Conservation (phyloP, 2,113 vertebrate genomes). For the Acanthisitta chloris region DNA sequence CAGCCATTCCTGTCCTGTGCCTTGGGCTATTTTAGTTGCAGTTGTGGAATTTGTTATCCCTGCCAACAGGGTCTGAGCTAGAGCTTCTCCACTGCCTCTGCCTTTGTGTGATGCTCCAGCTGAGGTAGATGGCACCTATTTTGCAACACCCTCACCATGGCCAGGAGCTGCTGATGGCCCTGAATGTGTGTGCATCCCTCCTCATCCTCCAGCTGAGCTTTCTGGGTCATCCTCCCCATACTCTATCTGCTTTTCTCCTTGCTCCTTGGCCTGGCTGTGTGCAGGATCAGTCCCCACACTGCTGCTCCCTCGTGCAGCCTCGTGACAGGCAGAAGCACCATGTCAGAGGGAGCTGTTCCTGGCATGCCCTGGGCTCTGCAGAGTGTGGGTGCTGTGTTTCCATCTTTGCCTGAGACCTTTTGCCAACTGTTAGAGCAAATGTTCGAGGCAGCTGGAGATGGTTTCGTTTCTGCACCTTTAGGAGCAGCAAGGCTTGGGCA, state of each 20-base stretch:
- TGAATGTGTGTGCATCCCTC: neutral
- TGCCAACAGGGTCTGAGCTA: neutral
- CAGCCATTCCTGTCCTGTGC: neutral
- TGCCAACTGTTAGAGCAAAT: neutral
- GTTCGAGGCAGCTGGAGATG: neutral
- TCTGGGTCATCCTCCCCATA: neutral
- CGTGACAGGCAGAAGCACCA: rapidly evolving
- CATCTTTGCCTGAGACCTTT: neutral
- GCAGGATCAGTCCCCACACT: neutral
- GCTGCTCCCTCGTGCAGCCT: neutral
- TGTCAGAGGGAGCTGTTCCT: neutral
- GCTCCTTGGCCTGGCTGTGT: neutral
- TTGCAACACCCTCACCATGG: neutral
- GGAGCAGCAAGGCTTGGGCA: neutral
- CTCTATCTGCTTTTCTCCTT: neutral
- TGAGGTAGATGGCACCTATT: neutral
- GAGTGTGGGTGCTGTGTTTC: neutral
- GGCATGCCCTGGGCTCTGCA: neutral
- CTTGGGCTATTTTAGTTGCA: neutral
- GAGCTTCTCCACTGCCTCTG: neutral
- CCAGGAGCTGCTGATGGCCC: neutral
- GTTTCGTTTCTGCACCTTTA: neutral
- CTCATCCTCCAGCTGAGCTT: neutral
- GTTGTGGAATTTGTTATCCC: neutral
- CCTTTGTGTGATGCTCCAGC: neutral